Base-by-base conservation (phyloP, 2,888 invertebrate genomes). In the Sussaba pulchella region DNA sequence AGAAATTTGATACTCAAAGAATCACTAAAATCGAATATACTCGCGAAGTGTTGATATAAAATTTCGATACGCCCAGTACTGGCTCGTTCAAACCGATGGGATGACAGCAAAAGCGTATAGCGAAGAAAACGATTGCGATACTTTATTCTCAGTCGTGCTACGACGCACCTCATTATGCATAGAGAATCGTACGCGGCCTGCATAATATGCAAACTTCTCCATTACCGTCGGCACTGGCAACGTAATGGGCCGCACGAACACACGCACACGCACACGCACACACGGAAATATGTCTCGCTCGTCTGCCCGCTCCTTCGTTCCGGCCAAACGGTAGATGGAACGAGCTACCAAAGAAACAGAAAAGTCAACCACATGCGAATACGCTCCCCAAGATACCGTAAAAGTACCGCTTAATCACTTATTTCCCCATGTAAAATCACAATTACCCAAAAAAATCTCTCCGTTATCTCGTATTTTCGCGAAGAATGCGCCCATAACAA, bases 121-220 rank as follows among this genome's bases (percentile, higher is more conserved):
- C 47, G 36, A 26, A 69, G 63, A 14, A 26, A 17, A 83, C 81
- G 83, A 83, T 87, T 84, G 84, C 83, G 84, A 86, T 87, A 87
- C 88, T 90, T 91, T 90, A 91, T 91, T 91, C 90, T 86, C 85
- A 86, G 90, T 89, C 85, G 88, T 84, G 86, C 88, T 88, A 88
- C 89, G 88, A 87, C 89, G 88, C 88, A 87, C 86, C 90, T 91
- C 91, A 91, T 91, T 91, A 91, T 91, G 91, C 91, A 90, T 88
- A 89, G 90, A 89, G 89, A 91, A 90, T 91, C 88, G 91, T 89
- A 91, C 91, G 91, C 90, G 87, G 88, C 89, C 91, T 91, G 91
- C 91, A 91, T 91, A 91, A 91, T 91, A 90, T 89, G 89, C 89
- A 88, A 90, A 90, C 88, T 88, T 89, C 87, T 86, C 91, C 89